Evolutionary conservation across 53 echinoderm and acorn worm species (phyloP), one percentile per base, ranked within the genome.

Genomic region (Stichopus horrens): DNA sequence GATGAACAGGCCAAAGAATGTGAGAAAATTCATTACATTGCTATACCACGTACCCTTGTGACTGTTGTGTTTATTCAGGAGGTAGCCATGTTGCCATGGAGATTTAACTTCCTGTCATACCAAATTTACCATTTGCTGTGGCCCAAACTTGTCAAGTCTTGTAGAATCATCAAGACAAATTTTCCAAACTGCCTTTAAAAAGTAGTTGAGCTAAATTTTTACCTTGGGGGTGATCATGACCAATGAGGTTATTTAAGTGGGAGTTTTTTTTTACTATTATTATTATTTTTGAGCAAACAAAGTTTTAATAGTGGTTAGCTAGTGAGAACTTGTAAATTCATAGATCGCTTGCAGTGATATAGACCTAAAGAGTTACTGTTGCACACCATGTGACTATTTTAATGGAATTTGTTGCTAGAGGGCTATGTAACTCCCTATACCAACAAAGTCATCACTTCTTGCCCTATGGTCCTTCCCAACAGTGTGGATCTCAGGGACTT

Each of bases 361-460:
- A 80, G 18, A 21, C 22, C 6, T 23, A 78, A 54, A 6, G 53
- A 54, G 81, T 54, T 54, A 81, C 81, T 81, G 81, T 81, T 81
- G 81, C 81, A 81, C 23, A 81, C 71, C 56, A 18, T 56, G 23
- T 10, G 58, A 55, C 55, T 21, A 21, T 7, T 81, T 81, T 58
- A 18, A 18, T 81, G 81, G 81, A 81, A 81, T 81, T 9, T 21
- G 55, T 81, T 56, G 81, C 81, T 81, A 23, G 21, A 56, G 81
- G 81, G 81, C 55, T 81, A 54, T 55, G 58, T 81, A 21, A 21
- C 21, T 37, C 71, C 71, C 71, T 71, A 71, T 71, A 71, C 18
- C 71, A 71, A 71, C 71, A 71, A 71, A 71, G 71, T 71, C 0
- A 71, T 71, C 71, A 71, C 71, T n/a, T 71, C 37, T 13, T 71